Evolutionary conservation across 2,113 vertebrate species (phyloP), one percentile per base, ranked within the genome.

Genomic region (Craseonycteris thonglongyai): DNA sequence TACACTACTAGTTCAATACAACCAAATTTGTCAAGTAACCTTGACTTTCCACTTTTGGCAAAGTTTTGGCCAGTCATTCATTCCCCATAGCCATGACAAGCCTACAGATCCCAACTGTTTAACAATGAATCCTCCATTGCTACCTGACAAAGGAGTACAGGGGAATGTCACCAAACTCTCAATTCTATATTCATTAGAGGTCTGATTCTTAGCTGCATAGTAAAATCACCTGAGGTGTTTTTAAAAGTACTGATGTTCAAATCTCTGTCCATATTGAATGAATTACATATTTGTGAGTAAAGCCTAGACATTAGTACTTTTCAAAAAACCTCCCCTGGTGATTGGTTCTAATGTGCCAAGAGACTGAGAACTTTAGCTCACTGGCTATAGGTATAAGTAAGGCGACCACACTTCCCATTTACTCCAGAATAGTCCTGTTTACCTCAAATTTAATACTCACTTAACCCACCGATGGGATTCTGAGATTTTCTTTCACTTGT

Each of bases 161-260:
- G 24, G 76, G 49, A 92, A 94, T 54, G 35, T 14, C 33, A 88
- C 35, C 59, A 88, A 85, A 93, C 16, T 30, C 21, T 93, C 66
- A 88, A 80, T 59, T 91, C 54, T 93, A 49, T 63, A 78, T 76
- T 94, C 74, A 94, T 66, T 61, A 80, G 19, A 91, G n/a, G 35
- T 61, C 58, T 75, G 49, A 69, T 65, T 45, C 74, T 89, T 47
- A 80, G 42, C 22, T 94, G 42, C 19, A 49, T 4, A 89, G n/a
- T 61, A 85, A 88, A 93, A 93, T 85, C 38, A 83, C 54, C 58
- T 38, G n/a, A 89, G 13, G 56, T 86, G 40, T n/a, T 93, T 59
- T 85, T 26, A 85, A 75, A 66, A 90, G 42, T 47, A 69, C 11
- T 56, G 21, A 82, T 35, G 15, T 26, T 45, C 63, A 92, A 74